Percentiles rank a stretch among this genome's conserved stretches.
phyloP scores from a whole-genome alignment of 53 echinoderm and acorn worm genomes.

The Crossaster papposus region DNA sequence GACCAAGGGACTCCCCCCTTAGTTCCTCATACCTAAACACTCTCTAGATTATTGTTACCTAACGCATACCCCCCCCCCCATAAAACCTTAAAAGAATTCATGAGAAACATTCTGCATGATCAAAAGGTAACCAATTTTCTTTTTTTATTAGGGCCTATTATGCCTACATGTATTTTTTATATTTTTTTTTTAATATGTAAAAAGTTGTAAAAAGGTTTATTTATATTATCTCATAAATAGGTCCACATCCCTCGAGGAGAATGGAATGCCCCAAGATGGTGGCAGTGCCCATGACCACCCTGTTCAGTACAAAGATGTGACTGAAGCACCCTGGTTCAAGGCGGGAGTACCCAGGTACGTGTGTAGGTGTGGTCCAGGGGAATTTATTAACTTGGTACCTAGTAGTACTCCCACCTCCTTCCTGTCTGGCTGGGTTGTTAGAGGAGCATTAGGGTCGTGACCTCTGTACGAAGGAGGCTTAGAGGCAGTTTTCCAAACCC shows the following conservation, averaged over 20 bases:
- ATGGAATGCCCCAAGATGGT: conserved; percentile 52
- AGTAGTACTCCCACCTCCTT: neutral
- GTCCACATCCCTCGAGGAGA: conserved; percentile 74
- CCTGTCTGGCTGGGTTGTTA: conserved; percentile 11
- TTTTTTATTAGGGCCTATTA: too few relatives aligned
- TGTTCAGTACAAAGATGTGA: conserved; percentile 46
- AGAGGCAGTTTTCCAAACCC: too few relatives aligned
- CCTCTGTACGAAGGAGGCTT: neutral
- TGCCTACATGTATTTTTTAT: too few relatives aligned
- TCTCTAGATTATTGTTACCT: too few relatives aligned
- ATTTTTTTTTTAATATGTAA: too few relatives aligned
- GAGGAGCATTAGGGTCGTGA: neutral
- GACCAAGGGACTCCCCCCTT: too few relatives aligned
- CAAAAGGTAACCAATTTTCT: too few relatives aligned
- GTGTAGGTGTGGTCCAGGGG: conserved; percentile 9
- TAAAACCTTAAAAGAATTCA: too few relatives aligned
- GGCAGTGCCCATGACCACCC: conserved; percentile 42
- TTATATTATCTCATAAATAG: conserved; percentile 11
- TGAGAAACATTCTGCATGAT: too few relatives aligned
- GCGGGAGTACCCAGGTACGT: conserved; percentile 95
- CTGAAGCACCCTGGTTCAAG: conserved; percentile 94
- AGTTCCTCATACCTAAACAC: too few relatives aligned
- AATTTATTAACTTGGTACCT: neutral
- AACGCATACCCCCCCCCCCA: too few relatives aligned
- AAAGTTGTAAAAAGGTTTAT: too few relatives aligned